phyloP scores from a whole-genome alignment of 2,113 vertebrate species.

The Elanoides forficatus region DNA sequence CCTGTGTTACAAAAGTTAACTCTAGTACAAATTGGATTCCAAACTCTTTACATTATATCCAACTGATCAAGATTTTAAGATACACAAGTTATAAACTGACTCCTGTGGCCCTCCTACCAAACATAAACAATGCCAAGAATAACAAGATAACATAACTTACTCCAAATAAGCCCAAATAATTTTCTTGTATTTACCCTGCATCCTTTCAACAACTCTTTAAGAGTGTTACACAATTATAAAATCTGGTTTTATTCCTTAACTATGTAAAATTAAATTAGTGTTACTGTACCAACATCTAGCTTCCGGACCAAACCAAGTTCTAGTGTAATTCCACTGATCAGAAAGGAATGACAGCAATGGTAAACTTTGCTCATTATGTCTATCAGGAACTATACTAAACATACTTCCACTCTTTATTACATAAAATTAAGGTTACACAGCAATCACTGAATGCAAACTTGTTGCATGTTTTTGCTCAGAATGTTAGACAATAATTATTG shows the following conservation, averaged over 20 bases:
- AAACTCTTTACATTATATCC: background rate
- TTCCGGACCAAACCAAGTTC: background rate
- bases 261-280: background rate
- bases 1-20: background rate
- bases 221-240: background rate
- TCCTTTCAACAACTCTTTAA: background rate
- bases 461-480: background rate
- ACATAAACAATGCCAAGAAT: background rate
- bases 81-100: background rate
- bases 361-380: background rate
- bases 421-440: background rate
- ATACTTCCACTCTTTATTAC: background rate
- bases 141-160: background rate
- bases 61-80: background rate
- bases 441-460: background rate
- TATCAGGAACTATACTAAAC: background rate
- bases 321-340: background rate
- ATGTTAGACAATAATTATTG: background rate
- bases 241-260: background rate
- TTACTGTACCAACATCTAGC: background rate
- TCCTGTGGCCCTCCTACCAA: background rate
- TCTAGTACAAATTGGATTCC: background rate
- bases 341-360: background rate
- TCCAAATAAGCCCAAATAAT: background rate
- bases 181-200: background rate